Percentiles rank a stretch among this genome's conserved stretches.
These are phyloP conservation scores for Drosophila tanythrix DNA, from an alignment of 2,888 invertebrate genomes.

Conservation along the genomic window DNA sequence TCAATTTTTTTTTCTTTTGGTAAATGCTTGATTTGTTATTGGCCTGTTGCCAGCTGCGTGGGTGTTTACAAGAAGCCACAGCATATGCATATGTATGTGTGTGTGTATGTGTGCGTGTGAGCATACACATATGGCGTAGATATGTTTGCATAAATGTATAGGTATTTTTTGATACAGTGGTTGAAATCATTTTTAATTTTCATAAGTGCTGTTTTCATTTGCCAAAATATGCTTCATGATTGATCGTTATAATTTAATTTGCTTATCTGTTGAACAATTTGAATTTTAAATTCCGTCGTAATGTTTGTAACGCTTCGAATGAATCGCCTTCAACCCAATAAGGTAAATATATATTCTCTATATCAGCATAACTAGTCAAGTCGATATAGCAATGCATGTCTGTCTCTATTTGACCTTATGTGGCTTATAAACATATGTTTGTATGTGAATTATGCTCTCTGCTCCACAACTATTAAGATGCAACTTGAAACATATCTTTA, in stretches of 20 bases:
- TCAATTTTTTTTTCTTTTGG: constrained; percentile 53
- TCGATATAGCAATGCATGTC: neutral
- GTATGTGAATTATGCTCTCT: too few relatives aligned
- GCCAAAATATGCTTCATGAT: neutral
- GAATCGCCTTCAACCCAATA: neutral
- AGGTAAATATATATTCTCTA: neutral
- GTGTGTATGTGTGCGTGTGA: neutral
- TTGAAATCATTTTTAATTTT: constrained; percentile 3
- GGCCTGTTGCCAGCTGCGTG: constrained; percentile 12
- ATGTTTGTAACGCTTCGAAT: neutral
- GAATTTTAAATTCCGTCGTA: neutral
- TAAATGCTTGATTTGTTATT: constrained; percentile 60
- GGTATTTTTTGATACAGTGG: constrained; percentile 6
- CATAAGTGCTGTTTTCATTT: neutral
- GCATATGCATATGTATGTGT: constrained; percentile 1
- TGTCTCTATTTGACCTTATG: neutral
- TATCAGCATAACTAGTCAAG: neutral
- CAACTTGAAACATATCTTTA: neutral
- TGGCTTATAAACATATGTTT: neutral
- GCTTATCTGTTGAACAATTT: neutral
- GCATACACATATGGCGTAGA: neutral
- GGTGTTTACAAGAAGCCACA: constrained; percentile 28
- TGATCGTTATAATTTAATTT: neutral
- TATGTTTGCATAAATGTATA: neutral
- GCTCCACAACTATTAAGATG: neutral